Conservation (phyloP, 2,797 vertebrate genomes). For the Acanthis flammea region DNA sequence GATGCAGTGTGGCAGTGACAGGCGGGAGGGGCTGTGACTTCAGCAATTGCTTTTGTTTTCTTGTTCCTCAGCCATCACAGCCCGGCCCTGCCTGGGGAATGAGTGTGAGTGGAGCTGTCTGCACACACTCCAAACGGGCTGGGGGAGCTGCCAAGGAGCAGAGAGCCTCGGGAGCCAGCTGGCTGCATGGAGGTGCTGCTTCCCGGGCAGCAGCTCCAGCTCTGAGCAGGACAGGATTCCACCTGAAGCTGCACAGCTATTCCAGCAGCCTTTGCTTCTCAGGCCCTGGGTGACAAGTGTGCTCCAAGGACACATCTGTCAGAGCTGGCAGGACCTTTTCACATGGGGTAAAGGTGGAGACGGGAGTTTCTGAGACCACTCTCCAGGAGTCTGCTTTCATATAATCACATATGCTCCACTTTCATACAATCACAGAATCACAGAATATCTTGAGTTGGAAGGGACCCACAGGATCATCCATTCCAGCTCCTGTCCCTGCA, state of each 20-base stretch:
- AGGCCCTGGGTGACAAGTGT: accelerated
- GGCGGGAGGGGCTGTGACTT: accelerated
- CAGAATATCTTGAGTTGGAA: background rate
- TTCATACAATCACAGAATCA: background rate
- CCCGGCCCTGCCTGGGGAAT: background rate
- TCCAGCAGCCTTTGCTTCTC: background rate
- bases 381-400: background rate
- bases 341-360: accelerated
- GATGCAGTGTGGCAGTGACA: accelerated
- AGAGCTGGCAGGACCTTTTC: background rate
- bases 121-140: background rate
- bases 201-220: background rate
- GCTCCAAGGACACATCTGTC: accelerated
- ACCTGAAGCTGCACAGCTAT: accelerated
- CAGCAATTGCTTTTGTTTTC: background rate
- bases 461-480: background rate
- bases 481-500: accelerated
- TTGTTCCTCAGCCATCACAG: background rate
- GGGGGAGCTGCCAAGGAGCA: background rate
- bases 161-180: accelerated
- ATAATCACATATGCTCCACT: background rate
- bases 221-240: accelerated
- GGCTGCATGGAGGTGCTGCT: background rate
- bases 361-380: background rate
- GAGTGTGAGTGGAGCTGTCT: accelerated